Evolutionary conservation across 1,140 invertebrate genomes (phyloP).

Genomic region (Drosophila grimshawi): DNA sequence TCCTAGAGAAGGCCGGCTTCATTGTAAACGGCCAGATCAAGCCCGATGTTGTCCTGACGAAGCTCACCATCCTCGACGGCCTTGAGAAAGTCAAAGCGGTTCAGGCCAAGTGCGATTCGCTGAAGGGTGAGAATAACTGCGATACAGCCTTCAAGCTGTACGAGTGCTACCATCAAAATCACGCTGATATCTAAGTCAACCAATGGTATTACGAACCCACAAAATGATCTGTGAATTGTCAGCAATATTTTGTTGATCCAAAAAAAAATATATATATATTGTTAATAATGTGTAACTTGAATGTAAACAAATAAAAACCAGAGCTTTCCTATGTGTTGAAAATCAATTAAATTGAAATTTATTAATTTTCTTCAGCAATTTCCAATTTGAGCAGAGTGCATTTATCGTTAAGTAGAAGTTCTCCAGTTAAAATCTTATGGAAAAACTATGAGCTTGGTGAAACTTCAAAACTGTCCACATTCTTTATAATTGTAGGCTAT

Average conservation of each 20-base stretch:
- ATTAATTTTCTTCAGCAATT: background rate
- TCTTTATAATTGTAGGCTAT: background rate
- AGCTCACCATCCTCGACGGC: slow-evolving; percentile 50
- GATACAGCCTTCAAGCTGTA: slow-evolving; percentile 69
- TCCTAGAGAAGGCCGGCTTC: slow-evolving; percentile 65
- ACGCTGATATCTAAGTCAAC: slow-evolving; percentile 42
- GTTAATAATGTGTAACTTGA: background rate
- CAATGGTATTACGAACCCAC: slow-evolving; percentile 10
- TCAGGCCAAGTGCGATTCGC: slow-evolving; percentile 56
- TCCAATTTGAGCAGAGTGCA: background rate
- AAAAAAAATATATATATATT: background rate
- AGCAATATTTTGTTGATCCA: slow-evolving; percentile 6
- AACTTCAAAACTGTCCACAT: background rate
- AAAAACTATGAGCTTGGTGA: too few relatives aligned
- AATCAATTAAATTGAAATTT: background rate
- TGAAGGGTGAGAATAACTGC: slow-evolving; percentile 61
- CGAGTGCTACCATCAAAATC: slow-evolving; percentile 60
- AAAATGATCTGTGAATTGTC: slow-evolving; percentile 33
- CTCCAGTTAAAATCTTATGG: too few relatives aligned
- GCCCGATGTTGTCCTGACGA: slow-evolving; percentile 44
- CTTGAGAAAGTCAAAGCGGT: slow-evolving; percentile 51
- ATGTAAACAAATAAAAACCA: background rate
- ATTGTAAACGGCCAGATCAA: slow-evolving; percentile 59
- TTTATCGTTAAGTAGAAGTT: too few relatives aligned
- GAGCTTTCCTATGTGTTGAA: background rate